These are phyloP conservation scores for Parasteatoda tepidariorum DNA, from an alignment of 1,140 invertebrate species.

Conservation along the genomic window DNA sequence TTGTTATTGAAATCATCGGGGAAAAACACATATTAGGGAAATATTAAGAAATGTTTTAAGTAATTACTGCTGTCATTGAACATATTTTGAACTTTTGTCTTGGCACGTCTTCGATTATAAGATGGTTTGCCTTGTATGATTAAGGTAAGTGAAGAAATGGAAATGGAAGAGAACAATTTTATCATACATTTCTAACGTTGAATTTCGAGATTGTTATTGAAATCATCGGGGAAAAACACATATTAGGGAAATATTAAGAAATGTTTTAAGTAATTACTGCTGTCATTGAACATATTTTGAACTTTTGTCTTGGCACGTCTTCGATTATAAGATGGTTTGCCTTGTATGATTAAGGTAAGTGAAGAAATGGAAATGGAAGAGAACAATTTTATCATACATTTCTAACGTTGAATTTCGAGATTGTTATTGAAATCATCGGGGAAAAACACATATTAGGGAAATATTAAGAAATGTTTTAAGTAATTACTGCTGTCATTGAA, in stretches of 20 bases:
- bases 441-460: background rate
- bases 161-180: background rate
- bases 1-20: background rate
- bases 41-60: too few species aligned
- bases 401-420: background rate
- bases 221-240: background rate
- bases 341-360: background rate
- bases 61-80: background rate
- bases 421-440: background rate
- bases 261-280: too few species aligned
- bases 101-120: slow-evolving; percentile 24
- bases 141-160: background rate
- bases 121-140: background rate
- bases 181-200: background rate
- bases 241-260: too few species aligned
- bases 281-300: slow-evolving; percentile 2
- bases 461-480: too few species aligned
- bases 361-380: background rate
- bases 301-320: slow-evolving; percentile 15
- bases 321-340: slow-evolving; percentile 16
- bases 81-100: slow-evolving; percentile 19
- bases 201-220: background rate
- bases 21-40: background rate
- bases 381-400: background rate
- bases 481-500: too few species aligned